Base-by-base conservation (phyloP, 35 echinoderm and acorn worm species). In the Amphiura filiformis region DNA sequence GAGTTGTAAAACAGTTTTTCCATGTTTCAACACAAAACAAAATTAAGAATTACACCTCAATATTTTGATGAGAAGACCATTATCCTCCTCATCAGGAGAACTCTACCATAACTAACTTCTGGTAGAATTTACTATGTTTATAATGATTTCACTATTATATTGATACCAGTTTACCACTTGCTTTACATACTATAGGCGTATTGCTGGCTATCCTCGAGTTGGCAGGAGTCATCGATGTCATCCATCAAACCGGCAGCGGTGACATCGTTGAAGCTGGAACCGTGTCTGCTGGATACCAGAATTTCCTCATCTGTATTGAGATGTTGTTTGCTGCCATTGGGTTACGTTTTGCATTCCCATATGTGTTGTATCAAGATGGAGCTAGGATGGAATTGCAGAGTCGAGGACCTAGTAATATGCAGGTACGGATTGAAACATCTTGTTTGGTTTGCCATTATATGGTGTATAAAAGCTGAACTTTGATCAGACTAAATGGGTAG, bases 321-420 rank as follows among this genome's bases (percentile, higher is more conserved):
- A 98, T 98, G 95, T 98, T 98, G 81, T 98, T 98, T 86, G 93
- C 92, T 34, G 95, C 95, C 34, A 91, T 98, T 76, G 95, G 92
- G 1, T 87, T 98, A 23, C 95, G 90, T 11, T 94, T 86, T 76
- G 95, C 95, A 36, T 97, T 97, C 89, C 92, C 95, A 0, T 91
- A 94, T 36, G 76, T 82, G 34, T 39, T 91, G 30, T 98, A 98
- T 78, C 80, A 84, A 52, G 84, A 95, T 3, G 41, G 80, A 32
- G 36, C 32, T 36, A 56, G 13, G 83, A 84, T 88, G 89, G 89
- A 82, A 13, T 31, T 75, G 18, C 77, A 93, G 78, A 20, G 79
- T 28, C 30, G 49, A 39, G 70, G 85, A n/a, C 56, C 78, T 23
- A 77, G 49, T 39, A 77, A 39, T n/a, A 95, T 95, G 93, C 93